A percentile compares a stretch with the other conserved stretches of the same genome.
Evolutionary conservation across 2,888 invertebrate genomes (phyloP).

Genomic region (Spodoptera exigua): DNA sequence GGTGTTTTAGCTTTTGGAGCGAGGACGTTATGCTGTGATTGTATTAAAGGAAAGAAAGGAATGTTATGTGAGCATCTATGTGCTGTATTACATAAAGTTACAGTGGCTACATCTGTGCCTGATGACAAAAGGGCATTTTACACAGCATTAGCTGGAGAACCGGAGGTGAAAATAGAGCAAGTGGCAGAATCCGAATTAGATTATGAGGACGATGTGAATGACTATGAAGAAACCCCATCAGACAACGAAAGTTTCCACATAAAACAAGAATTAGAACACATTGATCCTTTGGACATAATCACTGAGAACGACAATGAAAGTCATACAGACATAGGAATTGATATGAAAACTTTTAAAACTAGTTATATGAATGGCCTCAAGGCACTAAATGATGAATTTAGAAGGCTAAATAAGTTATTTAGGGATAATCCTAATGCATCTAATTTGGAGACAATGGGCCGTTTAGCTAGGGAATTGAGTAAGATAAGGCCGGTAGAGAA

Average conservation of each 20-base stretch:
- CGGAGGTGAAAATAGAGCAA: conserved; percentile 18
- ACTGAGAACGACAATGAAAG: conserved; percentile 4
- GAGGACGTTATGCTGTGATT: conserved; percentile 65
- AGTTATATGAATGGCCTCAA: conserved; percentile 43
- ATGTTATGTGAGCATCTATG: conserved; percentile 65
- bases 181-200: not conserved
- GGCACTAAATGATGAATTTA: conserved; percentile 63
- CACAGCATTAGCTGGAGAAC: conserved; percentile 48
- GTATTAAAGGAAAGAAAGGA: conserved; percentile 55
- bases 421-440: conserved; percentile 60
- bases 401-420: conserved; percentile 62
- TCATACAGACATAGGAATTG: not conserved
- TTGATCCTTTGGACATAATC: conserved; percentile 27
- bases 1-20: conserved; percentile 49
- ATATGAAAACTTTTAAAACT: conserved; percentile 9
- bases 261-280: conserved; percentile 37
- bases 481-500: conserved; percentile 60
- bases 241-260: conserved; percentile 5
- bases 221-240: conserved; percentile 16
- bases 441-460: conserved; percentile 62
- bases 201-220: not conserved
- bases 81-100: conserved; percentile 50
- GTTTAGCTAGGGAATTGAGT: conserved; percentile 58
- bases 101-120: conserved; percentile 9
- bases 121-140: conserved; percentile 38